Base-by-base conservation (phyloP, 2,113 vertebrate species). In the Elachura formosa region DNA sequence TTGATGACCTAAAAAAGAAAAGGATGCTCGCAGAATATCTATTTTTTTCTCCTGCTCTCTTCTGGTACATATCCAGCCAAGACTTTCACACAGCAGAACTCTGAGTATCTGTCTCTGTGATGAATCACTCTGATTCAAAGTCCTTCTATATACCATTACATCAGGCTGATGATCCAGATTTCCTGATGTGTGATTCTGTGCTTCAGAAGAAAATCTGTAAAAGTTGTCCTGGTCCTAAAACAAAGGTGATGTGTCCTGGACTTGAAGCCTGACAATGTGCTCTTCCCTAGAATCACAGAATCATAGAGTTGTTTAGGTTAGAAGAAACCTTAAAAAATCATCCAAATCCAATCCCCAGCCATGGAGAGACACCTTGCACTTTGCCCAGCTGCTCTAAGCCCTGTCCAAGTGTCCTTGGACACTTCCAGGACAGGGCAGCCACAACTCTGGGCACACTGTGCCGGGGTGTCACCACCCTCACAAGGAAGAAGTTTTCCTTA, bases 331-430 rank as follows among this genome's bases (percentile, higher is more conserved):
- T 9, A 10, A 54, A 61, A 82, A 54, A n/a, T 16, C 21, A 26
- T 4, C 15, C 28, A 66, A 15, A 29, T 20, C 36, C 68, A 51
- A 4, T 0, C 23, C 14, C n/a, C 23, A 38, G 45, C 68, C 38
- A 22, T 19, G 21, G 15, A 89, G 17, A 21, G 46, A 61, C 54
- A 26, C 0, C 10, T 54, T 9, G 8, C n/a, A 19, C 25, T 1
- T 0, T 7, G 40, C 62, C 40, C 68, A 40, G n/a, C 0, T 34
- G 5, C n/a, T 68, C 69, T 46, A n/a, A 51, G 15, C 36, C 23
- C 36, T 1, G 0, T 25, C 38, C 16, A 12, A 0, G 6, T 13
- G n/a, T 3, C 24, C n/a, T 31, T 31, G 69, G 0, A 4, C 46
- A 54, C 5, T 46, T 2, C 69, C 61, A 74, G 61, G n/a, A 19